Percentiles rank a stretch among this genome's conserved stretches.
phyloP scores from a whole-genome alignment of 2,113 vertebrate genomes.

The Hoplias malabaricus region DNA sequence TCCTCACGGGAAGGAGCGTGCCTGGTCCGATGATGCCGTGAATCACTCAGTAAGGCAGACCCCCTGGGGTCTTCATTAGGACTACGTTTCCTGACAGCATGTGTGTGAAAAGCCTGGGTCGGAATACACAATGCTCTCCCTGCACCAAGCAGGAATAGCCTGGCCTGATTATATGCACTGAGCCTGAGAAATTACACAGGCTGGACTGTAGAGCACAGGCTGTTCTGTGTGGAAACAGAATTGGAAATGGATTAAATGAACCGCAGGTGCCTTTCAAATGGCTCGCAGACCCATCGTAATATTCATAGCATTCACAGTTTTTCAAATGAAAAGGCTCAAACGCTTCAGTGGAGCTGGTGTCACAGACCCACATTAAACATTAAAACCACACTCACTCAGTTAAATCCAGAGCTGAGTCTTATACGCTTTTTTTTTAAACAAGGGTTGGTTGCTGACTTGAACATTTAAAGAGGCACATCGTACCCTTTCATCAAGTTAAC shows the following conservation, averaged over 20 bases:
- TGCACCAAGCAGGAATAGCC: slow-evolving; percentile 5
- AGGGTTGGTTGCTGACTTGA: too few relatives aligned
- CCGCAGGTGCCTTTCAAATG: not conserved
- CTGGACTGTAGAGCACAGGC: not conserved
- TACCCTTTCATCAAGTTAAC: too few relatives aligned
- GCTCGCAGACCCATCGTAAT: not conserved
- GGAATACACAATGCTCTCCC: slow-evolving; percentile 33
- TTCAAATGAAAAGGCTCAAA: not conserved
- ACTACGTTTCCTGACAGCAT: slow-evolving; percentile 28
- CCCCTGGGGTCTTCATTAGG: slow-evolving; percentile 49
- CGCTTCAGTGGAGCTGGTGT: not conserved
- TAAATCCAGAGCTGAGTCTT: not conserved
- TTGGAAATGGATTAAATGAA: not conserved
- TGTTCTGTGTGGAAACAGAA: slow-evolving; percentile 8
- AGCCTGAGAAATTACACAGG: not conserved
- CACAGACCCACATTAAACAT: not conserved
- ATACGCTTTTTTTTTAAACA: too few relatives aligned
- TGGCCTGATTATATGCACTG: slow-evolving; percentile 1
- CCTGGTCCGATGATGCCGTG: slow-evolving; percentile 25
- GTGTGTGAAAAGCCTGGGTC: slow-evolving; percentile 15
- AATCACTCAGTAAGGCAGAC: slow-evolving; percentile 42
- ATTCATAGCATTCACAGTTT: not conserved
- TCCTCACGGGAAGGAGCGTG: slow-evolving; percentile 8
- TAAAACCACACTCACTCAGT: not conserved
- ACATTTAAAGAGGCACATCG: too few relatives aligned